Base-by-base conservation (phyloP, 1,140 invertebrate genomes). In the Bombyx mandarina region DNA sequence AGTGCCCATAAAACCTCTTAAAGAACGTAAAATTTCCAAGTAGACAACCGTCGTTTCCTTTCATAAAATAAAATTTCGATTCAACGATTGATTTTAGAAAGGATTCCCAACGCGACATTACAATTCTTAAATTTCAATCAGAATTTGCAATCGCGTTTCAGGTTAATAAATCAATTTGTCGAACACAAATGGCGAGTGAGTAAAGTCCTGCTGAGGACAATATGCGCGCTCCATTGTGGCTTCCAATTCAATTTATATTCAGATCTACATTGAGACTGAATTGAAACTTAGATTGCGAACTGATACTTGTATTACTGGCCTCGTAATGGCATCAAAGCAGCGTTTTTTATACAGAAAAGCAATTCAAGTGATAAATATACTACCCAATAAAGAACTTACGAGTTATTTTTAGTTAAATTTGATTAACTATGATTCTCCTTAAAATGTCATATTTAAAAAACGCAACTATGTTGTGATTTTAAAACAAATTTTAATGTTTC, bases 201-300 rank as follows among this genome's bases (percentile, higher is more conserved):
- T 56, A 56, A 61, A 65, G 66, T 61, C 63, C 62, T 61, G 64
- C 49, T 52, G 69, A 69, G 62, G 62, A 65, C 61, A 65, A 65
- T 65, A 62, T 65, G 66, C 61, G 65, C 62, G 61, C 55, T 52
- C 66, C 63, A 69, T 69, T 69, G 69, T 67, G 66, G 60, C 60
- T 61, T 58, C 61, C 63, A 67, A 71, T 71, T 67, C 65, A 71
- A 67, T 71, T 71, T 71, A 67, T 71, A 67, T 71, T 71, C 62
- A 71, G 62, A 67, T 71, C 66, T 63, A 63, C 60, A 66, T 59
- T 61, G 61, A 56, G 66, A 67, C 65, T 67, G 65, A 62, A 67
- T 71, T 66, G 63, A 67, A 71, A 71, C 66, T 71, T 71, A 65
- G 63, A 67, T 71, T 71, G 66, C 26, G 26, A 35, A 35, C 26